Evolutionary conservation across 2,888 invertebrate genomes (phyloP).

Genomic region (Theristus sp.): DNA sequence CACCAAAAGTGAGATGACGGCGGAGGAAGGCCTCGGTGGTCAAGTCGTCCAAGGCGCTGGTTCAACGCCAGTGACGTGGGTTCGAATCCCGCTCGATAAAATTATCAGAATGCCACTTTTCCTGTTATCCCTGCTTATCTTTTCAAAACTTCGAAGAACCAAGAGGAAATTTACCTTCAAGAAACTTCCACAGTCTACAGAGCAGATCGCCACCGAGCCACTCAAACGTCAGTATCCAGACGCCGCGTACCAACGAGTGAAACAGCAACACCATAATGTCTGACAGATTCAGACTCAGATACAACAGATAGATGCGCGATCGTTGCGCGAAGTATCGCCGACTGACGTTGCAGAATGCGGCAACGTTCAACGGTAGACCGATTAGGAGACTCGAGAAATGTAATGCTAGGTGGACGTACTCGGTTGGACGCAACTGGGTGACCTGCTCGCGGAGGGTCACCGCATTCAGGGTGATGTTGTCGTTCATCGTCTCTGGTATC

Average conservation of each 20-base stretch:
- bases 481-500: no score
- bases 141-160: no score
- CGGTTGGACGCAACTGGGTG: no score
- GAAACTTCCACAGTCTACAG: background rate
- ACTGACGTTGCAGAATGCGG: background rate
- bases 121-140: no score
- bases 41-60: no score
- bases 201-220: background rate
- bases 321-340: background rate
- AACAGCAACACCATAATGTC: background rate
- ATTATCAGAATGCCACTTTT: no score
- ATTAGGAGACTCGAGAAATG: background rate
- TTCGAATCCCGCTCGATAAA: no score
- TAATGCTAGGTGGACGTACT: background rate
- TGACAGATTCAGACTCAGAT: background rate
- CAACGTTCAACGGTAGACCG: background rate
- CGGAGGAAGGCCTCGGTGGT: no score
- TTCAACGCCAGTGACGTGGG: no score
- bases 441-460: no score
- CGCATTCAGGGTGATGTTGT: no score
- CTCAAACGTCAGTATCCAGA: background rate
- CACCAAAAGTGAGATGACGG: no score
- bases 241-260: background rate
- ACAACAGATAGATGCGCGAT: background rate
- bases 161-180: background rate